These are phyloP conservation scores for Bombus waltoni DNA, from an alignment of 1,140 invertebrate genomes.

Conservation along the genomic window DNA sequence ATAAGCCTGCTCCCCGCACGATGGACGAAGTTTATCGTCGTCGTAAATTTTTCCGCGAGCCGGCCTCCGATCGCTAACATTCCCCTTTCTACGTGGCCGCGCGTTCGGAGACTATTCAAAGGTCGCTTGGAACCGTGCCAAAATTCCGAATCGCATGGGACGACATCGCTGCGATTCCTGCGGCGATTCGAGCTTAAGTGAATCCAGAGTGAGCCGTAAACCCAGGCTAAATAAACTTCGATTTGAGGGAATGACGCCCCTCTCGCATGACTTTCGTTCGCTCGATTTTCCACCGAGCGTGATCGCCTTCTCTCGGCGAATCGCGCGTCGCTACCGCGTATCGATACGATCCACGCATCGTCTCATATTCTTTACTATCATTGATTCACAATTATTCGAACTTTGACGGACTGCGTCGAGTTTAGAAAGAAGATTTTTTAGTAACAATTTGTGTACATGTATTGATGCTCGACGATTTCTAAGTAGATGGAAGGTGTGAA, in stretches of 20 bases:
- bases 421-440: too few species aligned
- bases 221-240: slow-evolving; percentile 79
- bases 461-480: too few species aligned
- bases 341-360: too few species aligned
- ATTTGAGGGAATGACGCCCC: slow-evolving; percentile 44
- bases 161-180: slow-evolving; percentile 70
- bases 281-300: not conserved
- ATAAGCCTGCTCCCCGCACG: slow-evolving; percentile 29
- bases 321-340: too few species aligned
- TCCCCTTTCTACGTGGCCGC: slow-evolving; percentile 28
- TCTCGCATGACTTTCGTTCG: slow-evolving; percentile 10
- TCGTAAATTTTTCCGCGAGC: slow-evolving; percentile 50
- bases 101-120: slow-evolving; percentile 78
- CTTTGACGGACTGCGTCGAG: not conserved
- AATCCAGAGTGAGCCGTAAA: slow-evolving; percentile 80
- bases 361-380: not conserved
- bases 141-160: slow-evolving; percentile 78
- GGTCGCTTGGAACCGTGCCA: slow-evolving; percentile 80
- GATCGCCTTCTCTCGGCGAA: not conserved
- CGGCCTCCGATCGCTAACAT: slow-evolving; percentile 57
- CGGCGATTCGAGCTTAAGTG: slow-evolving; percentile 77
- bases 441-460: too few species aligned
- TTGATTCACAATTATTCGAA: not conserved
- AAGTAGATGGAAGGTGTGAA: too few species aligned
- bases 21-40: slow-evolving; percentile 47